Base-by-base conservation (phyloP, 2,888 invertebrate genomes). In the Coenonympha glycerion region DNA sequence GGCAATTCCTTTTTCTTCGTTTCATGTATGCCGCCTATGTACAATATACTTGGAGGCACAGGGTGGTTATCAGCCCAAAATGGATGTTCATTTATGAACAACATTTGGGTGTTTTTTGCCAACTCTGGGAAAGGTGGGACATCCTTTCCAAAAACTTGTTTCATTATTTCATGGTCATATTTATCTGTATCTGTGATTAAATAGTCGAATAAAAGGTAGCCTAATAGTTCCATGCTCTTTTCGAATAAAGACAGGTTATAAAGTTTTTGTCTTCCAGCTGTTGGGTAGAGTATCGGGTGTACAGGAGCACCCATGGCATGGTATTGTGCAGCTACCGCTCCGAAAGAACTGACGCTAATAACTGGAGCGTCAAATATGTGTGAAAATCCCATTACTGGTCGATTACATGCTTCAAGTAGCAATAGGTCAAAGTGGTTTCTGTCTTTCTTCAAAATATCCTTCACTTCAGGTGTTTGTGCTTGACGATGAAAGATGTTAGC, bases 51-150 rank as follows among this genome's bases (percentile, higher is more conserved):
- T 0, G 73, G 69, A 6, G 69, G 66, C 3, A 64, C 57, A 1
- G 75, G 74, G 2, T 62, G 62, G 37, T 69, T 73, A 2, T 60
- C 62, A 45, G 66, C 66, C 66, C 69, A 76, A n/a, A 74, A 46
- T 2, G 68, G 66, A 60, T 74, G 61, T 15, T 66, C 51, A 44
- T 73, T 71, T 8, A 72, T 6, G 18, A 76, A 68, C 3, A 71
- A 24, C 66, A 76, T 65, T 2, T 68, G 63, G 13, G 73, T 54
- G 45, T 67, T 69, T 3, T 63, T 56, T 1, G 30, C 40, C 11
- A 70, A 49, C 13, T 62, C 57, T 1, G 15, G 19, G 3, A 65
- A 18, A 19, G 44, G 9, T 3, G 67, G 63, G 8, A 59, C 33
- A 26, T 56, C 40, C 1, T 41, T 0, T 1, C 70, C 69, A 49